Base-by-base conservation (phyloP, 2,888 invertebrate species). In the Margaritifera margaritifera region DNA sequence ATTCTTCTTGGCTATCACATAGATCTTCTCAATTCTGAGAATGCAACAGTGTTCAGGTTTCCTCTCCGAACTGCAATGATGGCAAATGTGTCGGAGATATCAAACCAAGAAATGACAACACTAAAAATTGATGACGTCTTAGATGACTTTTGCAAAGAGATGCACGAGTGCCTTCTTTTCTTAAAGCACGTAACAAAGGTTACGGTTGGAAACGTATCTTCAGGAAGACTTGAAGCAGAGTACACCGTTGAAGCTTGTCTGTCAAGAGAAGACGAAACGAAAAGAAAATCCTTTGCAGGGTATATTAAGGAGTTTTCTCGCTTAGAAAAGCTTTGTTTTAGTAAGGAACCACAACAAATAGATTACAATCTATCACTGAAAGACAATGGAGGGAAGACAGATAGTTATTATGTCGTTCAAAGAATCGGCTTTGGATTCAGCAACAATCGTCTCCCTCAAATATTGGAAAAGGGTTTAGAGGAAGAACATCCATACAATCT, bases 401-500 rank as follows among this genome's bases (percentile, higher is more conserved):
- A 42, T 1, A 54, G 60, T n/a, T 69, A 66, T 69, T 56, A 66
- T 5, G 54, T 72, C 15, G 52, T 68, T n/a, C 66, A 66, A 55
- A 54, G 58, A 22, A 25, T 69, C 2, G 72, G 42, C 15, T 42
- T 42, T 15, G 42, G 72, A 22, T 66, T 66, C 11, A 25, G 22
- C 8, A 22, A 51, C n/a, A 27, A 6, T 24, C 31, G 59, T n/a
- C 51, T 82, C 19, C 75, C 81, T 19, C 53, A 63, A 0, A 55
- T 60, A 22, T 62, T 86, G 6, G 31, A 62, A 6, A 72, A 80
- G 15, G 80, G 80, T 11, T 74, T 79, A 61, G 66, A 69, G 50
- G 67, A 69, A n/a, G 64, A 72, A n/a, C 72, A 84, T 22, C 74
- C 84, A 2, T 20, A 69, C 71, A 15, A 67, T 84, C 5, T 82